Evolutionary conservation across 1,140 invertebrate genomes (phyloP), one percentile per base, ranked within the genome.

Genomic region (Drosophila parabipectinata): DNA sequence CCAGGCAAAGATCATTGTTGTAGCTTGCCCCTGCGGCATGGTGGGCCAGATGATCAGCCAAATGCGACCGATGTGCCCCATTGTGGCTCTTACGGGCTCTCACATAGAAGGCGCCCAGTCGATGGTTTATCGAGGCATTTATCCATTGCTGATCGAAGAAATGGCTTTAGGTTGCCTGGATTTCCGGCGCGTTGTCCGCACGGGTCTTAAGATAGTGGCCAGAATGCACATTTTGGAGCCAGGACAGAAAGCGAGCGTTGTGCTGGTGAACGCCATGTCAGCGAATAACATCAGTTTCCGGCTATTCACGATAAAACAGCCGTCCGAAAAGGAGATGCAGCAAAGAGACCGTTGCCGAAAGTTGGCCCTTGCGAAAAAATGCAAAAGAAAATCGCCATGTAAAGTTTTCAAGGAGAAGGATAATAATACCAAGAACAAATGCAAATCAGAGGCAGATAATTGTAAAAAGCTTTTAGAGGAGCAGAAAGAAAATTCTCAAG

Each of bases 1-100:
- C 12, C 50, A 75, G 5, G 82, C 82, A 1, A 57, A 51, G 18
- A 78, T 71, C 1, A 87, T 87, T n/a, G 21, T 87, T 10, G 41
- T 87, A 6, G 82, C 55, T 14, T 75, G 81, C 48, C 56, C 45
- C 1, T 75, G 73, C 45, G 28, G 62, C 1, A 9, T 81, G 12
- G 50, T 85, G 4, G 18, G 77, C 3, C 48, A 78, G 34, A 34
- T 75, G 37, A 48, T 87, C 9, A 81, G 82, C 9, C 78, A 81
- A 8, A 68, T 78, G 61, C 54, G 82, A 0, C 74, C 82, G 0
- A 41, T 41, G 0, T 87, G 82, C 21, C 77, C 82, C 12, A 76
- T 87, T 32, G 41, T 87, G 0, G 58, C 78, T 59, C 50, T 80
- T 1, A 81, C 82, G 0, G 71, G 64, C 4, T 53, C 37, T 14